Conservation (phyloP, 2,888 invertebrate species). For the Ischnus inquisitorius region DNA sequence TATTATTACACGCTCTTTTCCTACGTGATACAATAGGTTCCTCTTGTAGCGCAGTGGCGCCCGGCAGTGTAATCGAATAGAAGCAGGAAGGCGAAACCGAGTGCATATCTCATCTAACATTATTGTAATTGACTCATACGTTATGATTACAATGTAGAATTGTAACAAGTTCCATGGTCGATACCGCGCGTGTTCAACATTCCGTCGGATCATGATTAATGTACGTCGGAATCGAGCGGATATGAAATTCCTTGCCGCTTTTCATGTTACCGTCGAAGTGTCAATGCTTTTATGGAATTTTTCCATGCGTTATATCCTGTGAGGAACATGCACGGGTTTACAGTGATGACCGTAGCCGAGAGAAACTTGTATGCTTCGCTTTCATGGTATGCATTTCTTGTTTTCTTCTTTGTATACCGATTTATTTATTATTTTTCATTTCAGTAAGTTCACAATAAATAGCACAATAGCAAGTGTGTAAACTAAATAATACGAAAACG, state of each 20-base stretch:
- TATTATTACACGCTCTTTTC: background rate
- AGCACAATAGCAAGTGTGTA: no score
- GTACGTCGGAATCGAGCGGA: background rate
- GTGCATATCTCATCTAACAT: conserved; percentile 15
- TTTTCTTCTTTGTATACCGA: no score
- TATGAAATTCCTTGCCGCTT: background rate
- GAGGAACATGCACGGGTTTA: no score
- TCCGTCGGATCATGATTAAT: conserved; percentile 15
- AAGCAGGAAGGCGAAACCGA: background rate
- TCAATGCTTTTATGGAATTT: background rate
- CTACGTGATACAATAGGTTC: background rate
- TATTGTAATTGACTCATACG: conserved; percentile 19
- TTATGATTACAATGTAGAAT: conserved; percentile 11
- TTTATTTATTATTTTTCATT: no score
- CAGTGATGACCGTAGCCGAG: no score
- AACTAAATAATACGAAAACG: no score
- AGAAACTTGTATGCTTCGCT: no score
- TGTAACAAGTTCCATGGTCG: background rate
- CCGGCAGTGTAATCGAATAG: background rate
- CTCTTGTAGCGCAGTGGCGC: background rate
- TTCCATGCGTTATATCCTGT: no score
- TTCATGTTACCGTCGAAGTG: background rate
- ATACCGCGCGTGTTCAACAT: conserved; percentile 8
- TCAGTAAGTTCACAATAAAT: no score
- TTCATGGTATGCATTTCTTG: no score